These are phyloP conservation scores for Epizoanthus illoricatus DNA, from an alignment of 92 coral and sea anemone species.

Conservation along the genomic window DNA sequence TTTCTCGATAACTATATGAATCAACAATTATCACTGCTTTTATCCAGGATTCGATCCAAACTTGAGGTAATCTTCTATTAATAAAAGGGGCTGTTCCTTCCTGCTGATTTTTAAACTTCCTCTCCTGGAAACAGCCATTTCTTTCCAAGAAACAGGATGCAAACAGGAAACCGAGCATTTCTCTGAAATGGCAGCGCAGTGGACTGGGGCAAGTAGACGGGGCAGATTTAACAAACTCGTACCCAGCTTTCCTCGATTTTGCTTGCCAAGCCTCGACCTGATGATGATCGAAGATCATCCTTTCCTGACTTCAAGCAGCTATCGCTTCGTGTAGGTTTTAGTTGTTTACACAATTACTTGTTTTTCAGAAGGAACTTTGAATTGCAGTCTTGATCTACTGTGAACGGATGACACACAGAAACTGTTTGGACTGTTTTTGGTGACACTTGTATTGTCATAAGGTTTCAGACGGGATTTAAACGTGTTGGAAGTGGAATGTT, in stretches of 20 bases:
- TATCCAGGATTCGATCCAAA: conserved; percentile 6
- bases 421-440: neutral
- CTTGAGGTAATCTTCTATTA: conserved; percentile 24
- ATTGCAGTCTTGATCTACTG: neutral
- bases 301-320: neutral
- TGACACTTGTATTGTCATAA: neutral
- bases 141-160: neutral
- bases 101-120: conserved; percentile 11
- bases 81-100: neutral
- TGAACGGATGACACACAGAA: neutral
- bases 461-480: neutral
- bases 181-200: neutral
- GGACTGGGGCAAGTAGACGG: too few species aligned
- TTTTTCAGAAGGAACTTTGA: neutral
- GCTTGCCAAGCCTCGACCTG: conserved; percentile 13
- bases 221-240: neutral
- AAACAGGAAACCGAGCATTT: conserved; percentile 1
- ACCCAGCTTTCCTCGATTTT: neutral
- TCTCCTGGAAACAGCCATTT: conserved; percentile 1
- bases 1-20: conserved; percentile 15
- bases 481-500: conserved; percentile 1
- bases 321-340: neutral
- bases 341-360: neutral
- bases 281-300: conserved; percentile 7
- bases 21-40: neutral